These are phyloP conservation scores for Distichodus sexfasciatus DNA, from an alignment of 2,797 vertebrate species.

Conservation along the genomic window DNA sequence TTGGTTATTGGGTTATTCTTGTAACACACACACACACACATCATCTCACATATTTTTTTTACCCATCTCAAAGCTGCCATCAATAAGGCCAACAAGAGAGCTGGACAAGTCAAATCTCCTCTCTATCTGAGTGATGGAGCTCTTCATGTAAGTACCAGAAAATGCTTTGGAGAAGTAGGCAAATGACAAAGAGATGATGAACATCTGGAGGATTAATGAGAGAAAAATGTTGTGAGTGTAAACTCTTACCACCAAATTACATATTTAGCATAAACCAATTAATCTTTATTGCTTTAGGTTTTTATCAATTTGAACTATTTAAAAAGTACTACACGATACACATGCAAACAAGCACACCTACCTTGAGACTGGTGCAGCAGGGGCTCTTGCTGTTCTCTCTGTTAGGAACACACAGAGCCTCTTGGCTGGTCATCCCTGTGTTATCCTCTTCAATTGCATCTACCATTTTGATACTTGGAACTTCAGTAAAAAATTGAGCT, in stretches of 20 bases:
- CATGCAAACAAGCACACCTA: conserved; percentile 36
- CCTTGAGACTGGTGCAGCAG: conserved; percentile 70
- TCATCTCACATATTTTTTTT: too few relatives aligned
- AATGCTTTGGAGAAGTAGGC: conserved; percentile 84
- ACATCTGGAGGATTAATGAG: conserved; percentile 74
- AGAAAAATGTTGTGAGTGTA: too few relatives aligned
- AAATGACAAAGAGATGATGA: conserved; percentile 83
- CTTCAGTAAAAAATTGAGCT: neutral
- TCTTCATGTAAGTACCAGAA: conserved; percentile 88
- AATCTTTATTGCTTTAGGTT: too few relatives aligned
- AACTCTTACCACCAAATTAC: too few relatives aligned
- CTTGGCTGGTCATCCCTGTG: conserved; percentile 59
- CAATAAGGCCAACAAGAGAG: conserved; percentile 82
- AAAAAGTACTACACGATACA: neutral
- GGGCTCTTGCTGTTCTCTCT: conserved; percentile 32
- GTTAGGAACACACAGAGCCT: conserved; percentile 56
- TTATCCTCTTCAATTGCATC: conserved; percentile 34
- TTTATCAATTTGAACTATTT: too few relatives aligned
- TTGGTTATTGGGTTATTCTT: too few relatives aligned
- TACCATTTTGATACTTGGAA: neutral
- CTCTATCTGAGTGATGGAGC: conserved; percentile 90
- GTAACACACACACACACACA: neutral
- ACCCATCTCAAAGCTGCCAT: conserved; percentile 94
- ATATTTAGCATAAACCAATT: too few relatives aligned
- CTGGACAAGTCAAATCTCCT: conserved; percentile 88